A percentile compares a stretch with the other conserved stretches of the same genome.
Conservation (phyloP, 2,113 vertebrate species). For the Barnardius zonarius region DNA sequence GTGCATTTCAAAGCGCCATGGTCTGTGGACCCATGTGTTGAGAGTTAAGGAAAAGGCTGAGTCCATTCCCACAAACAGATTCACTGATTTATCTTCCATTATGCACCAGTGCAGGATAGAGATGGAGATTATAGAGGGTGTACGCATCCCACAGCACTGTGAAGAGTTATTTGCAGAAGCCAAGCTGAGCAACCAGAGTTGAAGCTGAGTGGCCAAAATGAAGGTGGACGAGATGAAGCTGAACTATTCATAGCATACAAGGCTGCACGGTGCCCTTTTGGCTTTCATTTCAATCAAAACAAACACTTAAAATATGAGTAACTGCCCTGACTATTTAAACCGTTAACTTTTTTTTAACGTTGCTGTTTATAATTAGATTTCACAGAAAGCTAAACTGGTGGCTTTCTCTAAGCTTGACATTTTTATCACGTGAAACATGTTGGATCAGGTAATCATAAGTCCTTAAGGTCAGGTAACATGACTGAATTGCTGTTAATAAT, state of each 20-base stretch:
- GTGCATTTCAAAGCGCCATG: neutral
- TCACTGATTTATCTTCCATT: neutral
- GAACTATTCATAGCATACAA: neutral
- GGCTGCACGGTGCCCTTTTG: neutral
- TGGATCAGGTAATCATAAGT: constrained; percentile 48
- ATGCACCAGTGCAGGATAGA: neutral
- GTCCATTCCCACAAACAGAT: fast-evolving
- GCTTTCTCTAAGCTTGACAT: constrained; percentile 1
- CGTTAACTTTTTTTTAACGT: neutral
- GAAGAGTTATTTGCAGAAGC: neutral
- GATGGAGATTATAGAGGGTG: fast-evolving
- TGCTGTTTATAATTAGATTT: constrained; percentile 50
- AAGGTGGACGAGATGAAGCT: neutral
- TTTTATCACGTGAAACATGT: constrained; percentile 49
- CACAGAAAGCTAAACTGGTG: constrained; percentile 18
- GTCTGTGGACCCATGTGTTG: neutral
- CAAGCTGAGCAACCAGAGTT: neutral
- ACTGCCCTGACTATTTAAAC: constrained; percentile 3
- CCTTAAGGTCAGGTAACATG: constrained; percentile 45
- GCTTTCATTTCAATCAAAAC: neutral
- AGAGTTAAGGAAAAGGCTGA: neutral
- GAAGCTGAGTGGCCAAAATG: neutral
- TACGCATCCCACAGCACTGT: fast-evolving
- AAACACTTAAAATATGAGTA: neutral
- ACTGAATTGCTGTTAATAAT: constrained; percentile 49